Conservation (phyloP, 2,113 vertebrate species). For the Burhinus oedicnemus region DNA sequence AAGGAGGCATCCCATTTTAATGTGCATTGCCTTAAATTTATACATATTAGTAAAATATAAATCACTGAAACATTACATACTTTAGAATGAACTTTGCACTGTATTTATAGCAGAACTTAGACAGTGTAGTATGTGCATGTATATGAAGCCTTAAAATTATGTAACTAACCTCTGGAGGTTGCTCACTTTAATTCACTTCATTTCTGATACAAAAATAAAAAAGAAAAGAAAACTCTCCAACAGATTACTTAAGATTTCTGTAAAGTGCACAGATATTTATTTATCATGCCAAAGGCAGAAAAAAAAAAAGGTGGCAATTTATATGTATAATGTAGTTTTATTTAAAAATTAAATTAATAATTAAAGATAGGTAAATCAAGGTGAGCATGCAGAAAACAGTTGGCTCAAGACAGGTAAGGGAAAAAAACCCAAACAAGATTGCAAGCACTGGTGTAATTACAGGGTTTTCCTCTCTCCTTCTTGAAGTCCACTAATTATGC, state of each 20-base stretch:
- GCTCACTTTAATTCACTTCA: background rate
- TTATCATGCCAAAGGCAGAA: background rate
- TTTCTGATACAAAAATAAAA: background rate
- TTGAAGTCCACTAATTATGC: background rate
- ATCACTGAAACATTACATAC: background rate
- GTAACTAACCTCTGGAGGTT: background rate
- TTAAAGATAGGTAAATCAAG: background rate
- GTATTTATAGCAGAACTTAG: background rate
- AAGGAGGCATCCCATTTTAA: conserved; percentile 5
- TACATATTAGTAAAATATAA: background rate
- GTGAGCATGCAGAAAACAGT: background rate
- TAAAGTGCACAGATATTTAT: background rate
- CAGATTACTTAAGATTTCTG: background rate
- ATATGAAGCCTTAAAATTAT: background rate
- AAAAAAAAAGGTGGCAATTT: background rate
- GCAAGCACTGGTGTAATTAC: background rate
- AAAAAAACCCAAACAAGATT: background rate
- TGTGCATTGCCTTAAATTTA: background rate
- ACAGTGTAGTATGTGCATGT: background rate
- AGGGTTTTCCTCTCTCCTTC: background rate
- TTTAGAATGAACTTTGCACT: background rate
- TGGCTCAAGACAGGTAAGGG: background rate
- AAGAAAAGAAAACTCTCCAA: background rate
- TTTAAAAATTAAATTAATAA: background rate
- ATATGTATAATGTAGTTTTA: background rate